phyloP scores from a whole-genome alignment of 1,140 invertebrate species.

The Diorhabda sublineata region DNA sequence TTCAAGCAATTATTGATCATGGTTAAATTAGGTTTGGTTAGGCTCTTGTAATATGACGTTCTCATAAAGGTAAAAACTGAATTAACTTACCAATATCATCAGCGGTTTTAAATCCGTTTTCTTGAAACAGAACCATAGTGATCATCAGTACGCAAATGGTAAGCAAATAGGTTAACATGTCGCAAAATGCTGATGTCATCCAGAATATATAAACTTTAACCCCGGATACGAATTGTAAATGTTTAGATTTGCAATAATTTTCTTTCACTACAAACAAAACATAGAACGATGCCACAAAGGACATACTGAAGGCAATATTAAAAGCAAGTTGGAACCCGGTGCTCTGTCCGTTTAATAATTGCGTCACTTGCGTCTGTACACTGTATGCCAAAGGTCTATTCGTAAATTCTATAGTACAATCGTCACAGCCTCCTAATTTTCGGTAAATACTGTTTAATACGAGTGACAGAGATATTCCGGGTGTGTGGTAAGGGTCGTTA shows the following conservation, averaged over 20 bases:
- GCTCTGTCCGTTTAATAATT: slow-evolving; percentile 53
- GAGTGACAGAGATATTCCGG: slow-evolving; percentile 40
- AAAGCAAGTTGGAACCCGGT: slow-evolving; percentile 61
- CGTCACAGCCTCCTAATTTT: slow-evolving; percentile 42
- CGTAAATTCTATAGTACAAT: slow-evolving; percentile 54
- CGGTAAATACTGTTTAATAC: slow-evolving; percentile 35
- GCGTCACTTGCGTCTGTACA: slow-evolving; percentile 38
- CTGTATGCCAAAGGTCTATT: slow-evolving; percentile 66
- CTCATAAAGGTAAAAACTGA: too few relatives aligned
- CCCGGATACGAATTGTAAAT: slow-evolving; percentile 71
- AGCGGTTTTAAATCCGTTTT: slow-evolving; percentile 51
- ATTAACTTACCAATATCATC: slow-evolving; percentile 50
- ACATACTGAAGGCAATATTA: slow-evolving; percentile 63
- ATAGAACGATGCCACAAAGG: slow-evolving; percentile 71
- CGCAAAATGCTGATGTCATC: slow-evolving; percentile 68
- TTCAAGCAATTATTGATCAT: too few relatives aligned
- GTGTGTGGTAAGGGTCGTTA: slow-evolving; percentile 65
- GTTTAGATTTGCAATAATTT: slow-evolving; percentile 56
- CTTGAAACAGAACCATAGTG: slow-evolving; percentile 56
- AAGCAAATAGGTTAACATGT: slow-evolving; percentile 61
- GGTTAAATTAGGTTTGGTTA: not conserved
- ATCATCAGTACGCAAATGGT: slow-evolving; percentile 52
- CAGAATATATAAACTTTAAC: slow-evolving; percentile 68
- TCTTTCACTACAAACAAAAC: slow-evolving; percentile 67
- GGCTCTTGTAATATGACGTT: not conserved